These are phyloP conservation scores for Microctenopoma stevenorrisi DNA, from an alignment of 2,797 vertebrate genomes.

Conservation along the genomic window DNA sequence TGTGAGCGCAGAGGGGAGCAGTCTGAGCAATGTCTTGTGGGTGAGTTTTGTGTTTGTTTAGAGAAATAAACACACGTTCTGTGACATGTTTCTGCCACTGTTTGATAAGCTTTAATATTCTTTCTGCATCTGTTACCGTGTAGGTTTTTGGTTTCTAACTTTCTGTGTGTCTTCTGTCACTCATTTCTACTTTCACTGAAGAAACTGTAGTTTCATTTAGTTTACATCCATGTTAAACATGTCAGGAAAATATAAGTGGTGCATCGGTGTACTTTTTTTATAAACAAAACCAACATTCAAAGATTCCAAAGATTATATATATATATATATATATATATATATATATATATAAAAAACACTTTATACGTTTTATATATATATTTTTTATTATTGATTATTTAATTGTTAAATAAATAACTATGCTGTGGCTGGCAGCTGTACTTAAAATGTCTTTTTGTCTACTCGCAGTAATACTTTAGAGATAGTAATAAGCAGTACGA, in stretches of 20 bases:
- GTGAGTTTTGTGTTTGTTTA: constrained; percentile 53
- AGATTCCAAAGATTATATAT: too few relatives aligned
- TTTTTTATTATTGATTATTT: too few relatives aligned
- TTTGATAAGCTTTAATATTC: background rate
- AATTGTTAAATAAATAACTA: background rate
- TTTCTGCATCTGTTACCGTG: background rate
- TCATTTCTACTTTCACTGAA: background rate
- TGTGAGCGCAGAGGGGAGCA: constrained; percentile 1
- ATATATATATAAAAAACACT: too few relatives aligned
- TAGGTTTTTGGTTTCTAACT: background rate
- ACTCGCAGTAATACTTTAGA: background rate
- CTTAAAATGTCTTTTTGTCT: too few relatives aligned
- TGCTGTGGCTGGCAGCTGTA: background rate
- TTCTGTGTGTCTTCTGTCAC: background rate
- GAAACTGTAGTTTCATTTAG: background rate
- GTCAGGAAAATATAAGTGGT: too few relatives aligned
- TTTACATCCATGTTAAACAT: background rate
- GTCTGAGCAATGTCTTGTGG: constrained; percentile 48
- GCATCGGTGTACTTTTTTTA: too few relatives aligned
- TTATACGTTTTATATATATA: too few relatives aligned
- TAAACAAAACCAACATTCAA: too few relatives aligned
- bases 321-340: too few relatives aligned
- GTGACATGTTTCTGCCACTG: background rate
- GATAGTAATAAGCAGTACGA: background rate
- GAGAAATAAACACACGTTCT: background rate